Conservation (phyloP, 2,797 vertebrate species). For the Crotalus adamanteus region DNA sequence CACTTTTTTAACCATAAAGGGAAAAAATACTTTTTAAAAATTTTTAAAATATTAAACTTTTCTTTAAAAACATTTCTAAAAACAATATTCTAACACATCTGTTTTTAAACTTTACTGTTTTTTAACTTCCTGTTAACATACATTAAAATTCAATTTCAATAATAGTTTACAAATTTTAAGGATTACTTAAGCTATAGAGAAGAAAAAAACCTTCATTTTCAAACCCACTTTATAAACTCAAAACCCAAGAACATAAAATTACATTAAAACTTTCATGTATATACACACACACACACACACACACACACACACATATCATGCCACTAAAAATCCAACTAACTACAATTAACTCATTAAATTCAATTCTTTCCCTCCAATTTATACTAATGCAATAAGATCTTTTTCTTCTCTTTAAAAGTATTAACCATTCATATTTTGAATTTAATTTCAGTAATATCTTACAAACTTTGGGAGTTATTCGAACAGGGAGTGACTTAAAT, state of each 20-base stretch:
- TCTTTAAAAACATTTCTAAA: not conserved
- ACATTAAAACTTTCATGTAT: too few species aligned
- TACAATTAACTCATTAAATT: too few species aligned
- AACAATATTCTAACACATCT: not conserved
- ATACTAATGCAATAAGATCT: not conserved
- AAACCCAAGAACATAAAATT: too few species aligned
- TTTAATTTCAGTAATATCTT: not conserved
- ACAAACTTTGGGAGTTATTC: not conserved
- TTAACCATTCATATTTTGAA: not conserved
- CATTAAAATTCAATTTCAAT: not conserved
- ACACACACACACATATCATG: too few species aligned
- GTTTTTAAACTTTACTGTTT: not conserved
- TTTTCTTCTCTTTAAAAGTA: not conserved
- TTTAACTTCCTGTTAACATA: not conserved
- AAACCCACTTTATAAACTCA: too few species aligned
- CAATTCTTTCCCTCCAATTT: too few species aligned
- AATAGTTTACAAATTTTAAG: too few species aligned
- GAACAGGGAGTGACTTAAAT: not conserved
- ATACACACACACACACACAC: too few species aligned
- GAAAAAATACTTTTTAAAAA: not conserved
- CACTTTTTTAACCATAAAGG: too few species aligned
- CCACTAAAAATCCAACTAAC: too few species aligned
- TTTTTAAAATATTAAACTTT: not conserved
- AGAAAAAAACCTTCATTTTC: too few species aligned
- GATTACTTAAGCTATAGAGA: too few species aligned